Evolutionary conservation across 2,797 vertebrate genomes (phyloP).

Genomic region (Enteromius afrohamiltoni): DNA sequence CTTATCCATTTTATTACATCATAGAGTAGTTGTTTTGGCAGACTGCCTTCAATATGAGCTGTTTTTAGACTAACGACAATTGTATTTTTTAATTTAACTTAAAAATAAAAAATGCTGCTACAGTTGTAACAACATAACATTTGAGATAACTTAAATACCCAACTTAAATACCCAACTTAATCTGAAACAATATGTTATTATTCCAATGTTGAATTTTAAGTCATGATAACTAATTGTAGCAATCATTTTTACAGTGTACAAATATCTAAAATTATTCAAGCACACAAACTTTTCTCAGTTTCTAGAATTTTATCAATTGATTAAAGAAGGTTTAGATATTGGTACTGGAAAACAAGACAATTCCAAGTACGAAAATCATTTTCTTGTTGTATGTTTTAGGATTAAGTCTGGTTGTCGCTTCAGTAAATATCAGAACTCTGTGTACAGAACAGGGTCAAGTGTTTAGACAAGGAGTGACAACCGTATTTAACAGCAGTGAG

Average conservation of each 20-base stretch:
- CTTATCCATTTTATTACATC: too few relatives aligned
- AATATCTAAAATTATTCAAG: background rate
- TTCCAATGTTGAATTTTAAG: background rate
- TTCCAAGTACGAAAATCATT: background rate
- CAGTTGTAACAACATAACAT: background rate
- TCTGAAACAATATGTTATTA: background rate
- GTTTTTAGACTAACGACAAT: too few relatives aligned
- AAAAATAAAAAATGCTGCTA: background rate
- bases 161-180: background rate
- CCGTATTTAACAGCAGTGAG: background rate
- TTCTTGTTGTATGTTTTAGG: background rate
- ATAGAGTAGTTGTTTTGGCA: too few relatives aligned
- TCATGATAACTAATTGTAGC: background rate
- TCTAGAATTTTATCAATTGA: background rate
- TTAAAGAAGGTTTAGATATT: background rate
- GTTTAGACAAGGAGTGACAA: background rate
- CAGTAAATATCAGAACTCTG: background rate
- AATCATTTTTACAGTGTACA: background rate
- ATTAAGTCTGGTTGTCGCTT: background rate
- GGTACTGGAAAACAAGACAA: background rate
- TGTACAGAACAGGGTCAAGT: constrained; percentile 5
- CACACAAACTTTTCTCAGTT: background rate
- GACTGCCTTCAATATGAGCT: too few relatives aligned
- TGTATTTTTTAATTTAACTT: background rate
- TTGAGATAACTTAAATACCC: background rate